Evolutionary conservation across 2,888 invertebrate genomes (phyloP), one percentile per base, ranked within the genome.

Genomic region (Plagodis dolabraria): DNA sequence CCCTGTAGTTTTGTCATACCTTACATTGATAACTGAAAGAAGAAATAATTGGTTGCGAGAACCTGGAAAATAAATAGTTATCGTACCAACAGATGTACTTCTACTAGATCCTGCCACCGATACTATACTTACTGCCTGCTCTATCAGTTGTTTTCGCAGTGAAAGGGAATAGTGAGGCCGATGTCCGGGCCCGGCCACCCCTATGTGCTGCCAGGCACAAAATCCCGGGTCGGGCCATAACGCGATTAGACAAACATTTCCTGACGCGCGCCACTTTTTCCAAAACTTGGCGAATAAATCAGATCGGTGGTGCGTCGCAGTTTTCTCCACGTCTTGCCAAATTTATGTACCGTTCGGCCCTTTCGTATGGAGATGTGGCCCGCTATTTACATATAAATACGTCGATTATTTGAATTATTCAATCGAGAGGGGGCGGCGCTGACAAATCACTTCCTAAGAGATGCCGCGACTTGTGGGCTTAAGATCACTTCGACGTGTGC

Each of bases 401-500:
- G 90, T 89, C 92, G 91, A 92, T 92, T 92, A 92, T 92, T 92
- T 92, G 92, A 92, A 92, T 92, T 92, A 92, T 92, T 92, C 92
- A 92, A 92, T 92, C 90, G 92, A 92, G 92, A 91, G 91, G 91
- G 92, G 92, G 92, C 89, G 92, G 85, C 87, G 80, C 90, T 92
- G 92, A 92, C 92, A 92, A 92, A 92, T 92, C 91, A 88, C 90
- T 92, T 92, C 92, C 92, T 92, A 84, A 85, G 89, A 90, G 89
- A 90, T 88, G 86, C 85, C 85, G 85, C 86, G 84, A 86, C 87
- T 87, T 86, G 84, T 84, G 83, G 85, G 86, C 86, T 85, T 74
- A 79, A 83, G 82, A 85, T 85, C 76, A 78, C 78, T 75, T 79
- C 85, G 85, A 87, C 86, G 85, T 86, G 88, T 81, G 81, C 74